Conservation (phyloP, 2,113 vertebrate species). For the human region GRCh38 chr17:43849001-43849500, state of each 20-base stretch:
- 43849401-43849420: background rate
- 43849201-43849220: background rate
- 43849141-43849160: background rate
- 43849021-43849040: background rate
- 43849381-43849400: background rate
- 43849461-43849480: background rate
- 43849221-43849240: background rate
- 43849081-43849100: background rate
- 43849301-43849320: background rate
- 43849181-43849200: background rate
- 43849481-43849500: background rate
- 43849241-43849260: background rate
- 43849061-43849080: background rate
- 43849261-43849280: background rate
- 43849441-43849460: background rate
- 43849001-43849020: background rate
- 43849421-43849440: background rate
- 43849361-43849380: background rate
- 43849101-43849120: background rate
- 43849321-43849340: background rate
- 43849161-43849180: background rate
- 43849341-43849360: background rate
- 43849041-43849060: rapidly evolving
- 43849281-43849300: background rate
- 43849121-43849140: background rate